A percentile compares a stretch with the other conserved stretches of the same genome.
Conservation (phyloP, 2,888 invertebrate genomes). For the Beris chalybata region DNA sequence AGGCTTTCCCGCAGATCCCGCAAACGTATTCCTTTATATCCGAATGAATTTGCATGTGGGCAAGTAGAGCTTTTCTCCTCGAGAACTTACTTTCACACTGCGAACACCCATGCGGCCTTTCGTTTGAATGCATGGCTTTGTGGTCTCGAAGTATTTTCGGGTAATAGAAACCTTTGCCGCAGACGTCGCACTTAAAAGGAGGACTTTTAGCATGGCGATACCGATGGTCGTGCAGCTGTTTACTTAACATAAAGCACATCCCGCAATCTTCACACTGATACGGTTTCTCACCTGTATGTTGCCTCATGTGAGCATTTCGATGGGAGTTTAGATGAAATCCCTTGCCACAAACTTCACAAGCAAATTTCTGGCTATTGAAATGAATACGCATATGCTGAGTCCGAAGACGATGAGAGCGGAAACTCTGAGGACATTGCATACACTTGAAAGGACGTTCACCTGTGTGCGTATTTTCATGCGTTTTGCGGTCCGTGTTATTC, state of each 20-base stretch:
- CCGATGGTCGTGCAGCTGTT: conserved; percentile 38
- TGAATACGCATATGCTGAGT: conserved; percentile 40
- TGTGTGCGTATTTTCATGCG: conserved; percentile 38
- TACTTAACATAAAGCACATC: conserved; percentile 34
- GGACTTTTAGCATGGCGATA: conserved; percentile 39
- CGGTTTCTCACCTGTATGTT: conserved; percentile 39
- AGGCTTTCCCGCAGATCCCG: conserved; percentile 38
- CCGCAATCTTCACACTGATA: conserved; percentile 37
- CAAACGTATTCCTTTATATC: conserved; percentile 38
- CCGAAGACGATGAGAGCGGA: conserved; percentile 39
- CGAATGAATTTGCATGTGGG: conserved; percentile 39
- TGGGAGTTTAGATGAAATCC: conserved; percentile 39
- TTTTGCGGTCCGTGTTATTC: conserved; percentile 37
- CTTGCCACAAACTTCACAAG: conserved; percentile 38
- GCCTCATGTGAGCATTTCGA: conserved; percentile 36
- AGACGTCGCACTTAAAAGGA: conserved; percentile 38
- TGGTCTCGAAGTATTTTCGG: conserved; percentile 17
- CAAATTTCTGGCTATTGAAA: conserved; percentile 38
- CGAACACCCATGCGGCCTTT: conserved; percentile 9
- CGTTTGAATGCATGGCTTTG: conserved; percentile 18
- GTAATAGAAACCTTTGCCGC: conserved; percentile 34
- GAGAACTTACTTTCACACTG: conserved; percentile 37
- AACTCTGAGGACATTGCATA: conserved; percentile 36
- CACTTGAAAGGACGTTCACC: conserved; percentile 40
- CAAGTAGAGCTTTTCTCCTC: conserved; percentile 36